Base-by-base conservation (phyloP, 2,797 vertebrate species). In the Crenuchus spilurus region DNA sequence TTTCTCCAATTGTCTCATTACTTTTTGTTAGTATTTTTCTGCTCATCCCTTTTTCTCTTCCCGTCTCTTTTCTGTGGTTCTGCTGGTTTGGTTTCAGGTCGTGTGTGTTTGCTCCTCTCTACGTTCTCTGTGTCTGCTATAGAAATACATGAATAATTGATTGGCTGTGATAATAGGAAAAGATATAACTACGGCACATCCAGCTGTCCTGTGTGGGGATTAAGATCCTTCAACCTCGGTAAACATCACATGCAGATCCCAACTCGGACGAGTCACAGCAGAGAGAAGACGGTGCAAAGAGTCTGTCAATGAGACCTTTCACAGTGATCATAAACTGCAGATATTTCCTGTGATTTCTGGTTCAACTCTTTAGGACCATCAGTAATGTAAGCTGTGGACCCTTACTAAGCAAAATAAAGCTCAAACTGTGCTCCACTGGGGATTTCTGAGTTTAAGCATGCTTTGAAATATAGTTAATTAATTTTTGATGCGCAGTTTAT, bases 81-180 rank as follows among this genome's bases (percentile, higher is more conserved):
- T 64, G 51, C 51, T 41, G 54, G 73, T 89, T 82, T 86, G 84
- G 88, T 88, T 90, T 88, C 75, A 81, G 85, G 78, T 90, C 82
- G 75, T 64, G 65, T 46, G 61, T 75, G 75, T 72, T 76, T 80
- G 52, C 72, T 78, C 78, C 77, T 64, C 74, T 79, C 74, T 73
- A 74, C 30, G 46, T 28, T 74, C 74, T 82, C 82, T 80, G 84
- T 52, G 80, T 84, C 88, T 90, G 88, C 85, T 91, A 91, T 91
- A 90, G 88, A 90, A 88, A 87, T 77, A 80, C 75, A 91, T 93
- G 88, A 92, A 93, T 93, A 91, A 93, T 93, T 92, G 87, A 94
- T 90, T 86, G 85, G 83, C 88, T 84, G 84, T 76, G 87, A 90
- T 93, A 92, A 92, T 92, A 91, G 90, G 89, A 92, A 91, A 90